These are phyloP conservation scores for Macroglossus sobrinus DNA, from an alignment of 2,113 vertebrate genomes.

Conservation along the genomic window DNA sequence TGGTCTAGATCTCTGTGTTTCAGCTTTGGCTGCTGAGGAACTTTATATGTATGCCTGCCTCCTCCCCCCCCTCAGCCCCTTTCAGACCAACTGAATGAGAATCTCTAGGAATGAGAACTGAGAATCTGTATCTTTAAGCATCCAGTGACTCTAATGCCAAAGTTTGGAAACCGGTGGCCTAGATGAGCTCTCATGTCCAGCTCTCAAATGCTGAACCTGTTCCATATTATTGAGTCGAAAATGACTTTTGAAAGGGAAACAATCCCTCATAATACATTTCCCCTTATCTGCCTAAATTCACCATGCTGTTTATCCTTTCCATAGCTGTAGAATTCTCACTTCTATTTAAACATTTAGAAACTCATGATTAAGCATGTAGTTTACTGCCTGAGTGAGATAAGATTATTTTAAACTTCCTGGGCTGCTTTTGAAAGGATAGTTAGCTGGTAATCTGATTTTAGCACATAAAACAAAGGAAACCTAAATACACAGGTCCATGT, in stretches of 20 bases:
- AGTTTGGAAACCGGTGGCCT: slow-evolving; percentile 8
- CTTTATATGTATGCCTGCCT: background rate
- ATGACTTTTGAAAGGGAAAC: slow-evolving; percentile 38
- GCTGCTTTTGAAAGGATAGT: background rate
- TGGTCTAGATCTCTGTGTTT: background rate
- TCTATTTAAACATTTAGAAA: slow-evolving; percentile 48
- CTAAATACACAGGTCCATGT: background rate
- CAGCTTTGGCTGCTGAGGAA: background rate
- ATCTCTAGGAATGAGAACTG: background rate
- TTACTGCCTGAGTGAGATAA: slow-evolving; percentile 31
- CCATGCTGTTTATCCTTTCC: background rate
- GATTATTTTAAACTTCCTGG: slow-evolving; percentile 47
- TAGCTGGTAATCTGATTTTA: slow-evolving; percentile 9
- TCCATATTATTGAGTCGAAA: slow-evolving; percentile 22
- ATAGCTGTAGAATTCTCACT: slow-evolving; percentile 1
- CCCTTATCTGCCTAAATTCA: background rate
- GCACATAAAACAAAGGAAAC: background rate
- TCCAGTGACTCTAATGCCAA: background rate
- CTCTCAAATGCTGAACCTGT: background rate
- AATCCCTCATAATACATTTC: background rate
- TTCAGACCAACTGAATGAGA: background rate
- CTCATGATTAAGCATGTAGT: slow-evolving; percentile 22
- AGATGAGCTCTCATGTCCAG: background rate
- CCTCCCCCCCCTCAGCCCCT: background rate
- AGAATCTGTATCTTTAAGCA: background rate